Conservation (phyloP, 1,140 invertebrate species). For the Lamellibrachia luymesi region DNA sequence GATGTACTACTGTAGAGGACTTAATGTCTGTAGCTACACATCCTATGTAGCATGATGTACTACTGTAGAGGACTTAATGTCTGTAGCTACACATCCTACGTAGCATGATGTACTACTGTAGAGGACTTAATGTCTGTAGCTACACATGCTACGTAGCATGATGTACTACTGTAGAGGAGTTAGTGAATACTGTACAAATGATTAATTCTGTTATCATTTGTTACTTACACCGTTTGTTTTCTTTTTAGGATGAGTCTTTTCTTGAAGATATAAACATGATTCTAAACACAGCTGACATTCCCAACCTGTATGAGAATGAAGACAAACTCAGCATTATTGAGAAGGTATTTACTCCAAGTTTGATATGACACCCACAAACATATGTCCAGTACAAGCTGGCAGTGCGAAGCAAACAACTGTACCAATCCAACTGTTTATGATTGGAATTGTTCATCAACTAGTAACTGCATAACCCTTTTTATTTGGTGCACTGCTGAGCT, state of each 20-base stretch:
- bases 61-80: no score
- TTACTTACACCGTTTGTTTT: constrained; percentile 21
- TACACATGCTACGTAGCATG: no score
- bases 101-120: no score
- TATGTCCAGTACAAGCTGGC: background rate
- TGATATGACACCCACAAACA: background rate
- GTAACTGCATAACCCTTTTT: no score
- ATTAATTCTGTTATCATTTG: constrained; percentile 2
- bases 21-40: no score
- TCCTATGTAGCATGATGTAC: no score
- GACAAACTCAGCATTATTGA: constrained; percentile 56
- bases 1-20: no score
- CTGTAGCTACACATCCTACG: no score
- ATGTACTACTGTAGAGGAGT: background rate
- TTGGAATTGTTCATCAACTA: no score
- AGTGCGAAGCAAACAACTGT: background rate
- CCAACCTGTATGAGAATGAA: constrained; percentile 56
- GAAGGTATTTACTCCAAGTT: constrained; percentile 32
- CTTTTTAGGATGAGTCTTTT: constrained; percentile 50
- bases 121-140: no score
- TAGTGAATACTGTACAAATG: background rate
- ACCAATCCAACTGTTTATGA: background rate
- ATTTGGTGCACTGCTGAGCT: no score
- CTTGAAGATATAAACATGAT: constrained; percentile 58
- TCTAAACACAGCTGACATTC: constrained; percentile 56